These are phyloP conservation scores for Micropterix aruncella DNA, from an alignment of 2,888 invertebrate genomes.

Conservation along the genomic window DNA sequence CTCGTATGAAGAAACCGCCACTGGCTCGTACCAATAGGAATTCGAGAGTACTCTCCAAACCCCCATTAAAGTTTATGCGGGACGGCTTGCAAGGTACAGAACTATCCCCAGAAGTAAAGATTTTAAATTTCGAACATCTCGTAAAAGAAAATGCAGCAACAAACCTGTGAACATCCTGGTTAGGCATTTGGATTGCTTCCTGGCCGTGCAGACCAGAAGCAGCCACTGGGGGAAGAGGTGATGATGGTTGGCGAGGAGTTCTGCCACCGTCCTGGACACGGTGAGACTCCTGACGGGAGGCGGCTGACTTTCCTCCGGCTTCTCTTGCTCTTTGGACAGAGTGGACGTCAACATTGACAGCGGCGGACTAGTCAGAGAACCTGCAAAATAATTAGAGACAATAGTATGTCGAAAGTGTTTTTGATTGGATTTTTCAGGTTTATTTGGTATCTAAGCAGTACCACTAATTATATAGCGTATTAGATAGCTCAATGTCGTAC, in stretches of 20 bases:
- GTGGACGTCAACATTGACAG: slow-evolving; percentile 4
- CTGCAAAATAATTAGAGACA: too few relatives aligned
- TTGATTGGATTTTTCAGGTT: too few relatives aligned
- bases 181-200: slow-evolving; percentile 71
- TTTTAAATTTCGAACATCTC: background rate
- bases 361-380: background rate
- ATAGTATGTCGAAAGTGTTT: too few relatives aligned
- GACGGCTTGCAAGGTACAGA: too few relatives aligned
- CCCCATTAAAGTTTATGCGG: too few relatives aligned
- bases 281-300: slow-evolving; percentile 24
- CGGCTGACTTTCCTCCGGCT: slow-evolving; percentile 11
- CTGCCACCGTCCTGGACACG: slow-evolving; percentile 56
- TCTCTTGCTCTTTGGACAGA: slow-evolving; percentile 12
- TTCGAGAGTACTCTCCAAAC: too few relatives aligned
- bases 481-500: too few relatives aligned
- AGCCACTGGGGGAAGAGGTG: slow-evolving; percentile 90
- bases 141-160: slow-evolving; percentile 4
- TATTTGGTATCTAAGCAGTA: too few relatives aligned
- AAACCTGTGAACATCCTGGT: slow-evolving; percentile 62
- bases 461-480: too few relatives aligned
- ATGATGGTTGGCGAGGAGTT: slow-evolving; percentile 77
- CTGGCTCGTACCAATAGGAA: too few relatives aligned
- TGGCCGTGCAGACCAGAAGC: slow-evolving; percentile 75
- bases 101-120: too few relatives aligned
- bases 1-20: too few relatives aligned